Evolutionary conservation across 2,113 vertebrate genomes (phyloP).

Genomic region (Phoenicopterus ruber): DNA sequence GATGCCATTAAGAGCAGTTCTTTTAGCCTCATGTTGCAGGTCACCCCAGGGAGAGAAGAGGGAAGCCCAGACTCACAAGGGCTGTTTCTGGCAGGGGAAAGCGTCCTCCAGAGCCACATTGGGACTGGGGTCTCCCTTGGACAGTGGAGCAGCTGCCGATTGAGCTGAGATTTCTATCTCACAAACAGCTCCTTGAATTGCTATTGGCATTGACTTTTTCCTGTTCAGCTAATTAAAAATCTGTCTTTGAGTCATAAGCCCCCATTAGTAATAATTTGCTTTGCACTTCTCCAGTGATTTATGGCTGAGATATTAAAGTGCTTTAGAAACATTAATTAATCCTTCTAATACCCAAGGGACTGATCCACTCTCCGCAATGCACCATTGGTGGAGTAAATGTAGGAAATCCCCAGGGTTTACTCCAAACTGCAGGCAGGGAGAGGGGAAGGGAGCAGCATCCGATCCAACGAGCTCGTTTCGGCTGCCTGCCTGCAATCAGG

Average conservation of each 20-base stretch:
- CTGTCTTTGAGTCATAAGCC: constrained; percentile 64
- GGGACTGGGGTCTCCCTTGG: neutral
- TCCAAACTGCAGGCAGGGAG: neutral
- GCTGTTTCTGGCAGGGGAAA: neutral
- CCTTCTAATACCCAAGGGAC: constrained; percentile 50
- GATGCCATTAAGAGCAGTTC: neutral
- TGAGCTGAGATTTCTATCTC: neutral
- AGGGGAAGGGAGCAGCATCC: neutral
- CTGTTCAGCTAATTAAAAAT: constrained; percentile 64
- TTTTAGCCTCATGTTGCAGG: neutral
- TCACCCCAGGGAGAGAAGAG: neutral
- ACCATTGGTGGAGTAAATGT: constrained; percentile 28
- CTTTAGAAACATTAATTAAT: constrained; percentile 67
- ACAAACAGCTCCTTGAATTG: constrained; percentile 49
- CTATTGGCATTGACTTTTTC: constrained; percentile 59
- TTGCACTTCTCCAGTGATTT: constrained; percentile 63
- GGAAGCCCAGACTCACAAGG: neutral
- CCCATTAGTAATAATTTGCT: constrained; percentile 67
- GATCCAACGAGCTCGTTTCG: neutral
- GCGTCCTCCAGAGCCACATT: neutral
- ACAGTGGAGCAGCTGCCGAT: neutral
- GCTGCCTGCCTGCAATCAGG: neutral
- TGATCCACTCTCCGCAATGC: constrained; percentile 29
- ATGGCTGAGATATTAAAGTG: constrained; percentile 59
- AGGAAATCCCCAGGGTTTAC: constrained; percentile 27